A percentile compares a stretch with the other conserved stretches of the same genome.
Evolutionary conservation across 2,888 invertebrate genomes (phyloP).

Genomic region (Rotaria magnacalcarata): DNA sequence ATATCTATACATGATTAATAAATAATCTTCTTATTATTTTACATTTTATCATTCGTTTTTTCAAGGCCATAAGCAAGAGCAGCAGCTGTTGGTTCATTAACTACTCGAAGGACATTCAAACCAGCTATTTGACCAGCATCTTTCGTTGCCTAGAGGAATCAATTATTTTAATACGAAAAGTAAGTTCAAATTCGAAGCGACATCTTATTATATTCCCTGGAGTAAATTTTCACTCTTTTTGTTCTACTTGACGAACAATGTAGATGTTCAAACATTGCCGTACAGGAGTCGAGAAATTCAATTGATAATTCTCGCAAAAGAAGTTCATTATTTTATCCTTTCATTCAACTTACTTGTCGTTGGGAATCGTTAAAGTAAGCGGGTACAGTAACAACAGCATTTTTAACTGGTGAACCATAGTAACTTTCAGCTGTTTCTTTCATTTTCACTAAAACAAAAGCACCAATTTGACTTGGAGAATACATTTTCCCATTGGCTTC

Average conservation of each 20-base stretch:
- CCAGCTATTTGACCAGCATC: constrained; percentile 97
- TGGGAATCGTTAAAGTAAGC: constrained; percentile 99
- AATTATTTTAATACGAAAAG: neutral
- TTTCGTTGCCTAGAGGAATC: constrained; percentile 69
- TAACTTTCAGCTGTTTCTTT: constrained; percentile 94
- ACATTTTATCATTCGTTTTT: constrained; percentile 68
- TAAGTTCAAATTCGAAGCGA: neutral
- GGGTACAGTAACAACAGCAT: constrained; percentile 94
- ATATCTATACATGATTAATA: too few relatives aligned
- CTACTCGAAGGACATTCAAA: constrained; percentile 88
- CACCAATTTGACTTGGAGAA: constrained; percentile 94
- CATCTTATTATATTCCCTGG: too few relatives aligned
- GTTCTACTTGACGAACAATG: too few relatives aligned
- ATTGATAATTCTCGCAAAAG: too few relatives aligned
- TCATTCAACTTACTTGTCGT: constrained; percentile 68
- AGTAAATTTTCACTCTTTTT: too few relatives aligned
- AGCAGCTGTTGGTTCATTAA: constrained; percentile 97
- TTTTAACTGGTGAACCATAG: constrained; percentile 80
- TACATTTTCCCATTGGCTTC: constrained; percentile 88
- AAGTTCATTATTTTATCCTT: too few relatives aligned
- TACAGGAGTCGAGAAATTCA: too few relatives aligned
- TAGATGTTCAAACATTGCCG: too few relatives aligned
- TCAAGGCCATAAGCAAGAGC: constrained; percentile 98
- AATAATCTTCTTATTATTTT: too few relatives aligned
- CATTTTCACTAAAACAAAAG: constrained; percentile 91